phyloP scores from a whole-genome alignment of 1,140 invertebrate genomes.

The Palaemon carinicauda region DNA sequence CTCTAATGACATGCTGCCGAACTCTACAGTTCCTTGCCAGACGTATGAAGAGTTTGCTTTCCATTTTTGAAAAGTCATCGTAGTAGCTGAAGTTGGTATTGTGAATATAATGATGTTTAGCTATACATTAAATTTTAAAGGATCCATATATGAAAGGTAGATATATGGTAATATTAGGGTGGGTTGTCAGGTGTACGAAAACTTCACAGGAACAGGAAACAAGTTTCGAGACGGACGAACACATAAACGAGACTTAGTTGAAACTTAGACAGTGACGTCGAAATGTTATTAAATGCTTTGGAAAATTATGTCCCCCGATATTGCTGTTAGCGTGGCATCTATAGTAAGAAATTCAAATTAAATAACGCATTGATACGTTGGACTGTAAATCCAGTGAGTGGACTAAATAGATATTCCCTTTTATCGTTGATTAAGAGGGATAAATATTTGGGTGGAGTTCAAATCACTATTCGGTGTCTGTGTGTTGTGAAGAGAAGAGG shows the following conservation, averaged over 20 bases:
- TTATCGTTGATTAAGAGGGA: conserved; percentile 5
- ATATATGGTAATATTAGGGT: not conserved
- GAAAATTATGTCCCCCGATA: not conserved
- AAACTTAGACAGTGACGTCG: not conserved
- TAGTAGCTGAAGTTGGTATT: no score
- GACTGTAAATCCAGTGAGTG: no score
- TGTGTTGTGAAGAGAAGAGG: not conserved
- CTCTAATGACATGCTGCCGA: not conserved
- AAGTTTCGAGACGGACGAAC: conserved; percentile 39
- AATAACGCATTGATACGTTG: no score
- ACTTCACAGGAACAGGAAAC: conserved; percentile 14
- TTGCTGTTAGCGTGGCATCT: not conserved
- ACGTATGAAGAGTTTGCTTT: not conserved
- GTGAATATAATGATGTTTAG: no score
- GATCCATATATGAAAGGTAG: not conserved
- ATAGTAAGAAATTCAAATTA: no score
- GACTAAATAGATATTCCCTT: no score
- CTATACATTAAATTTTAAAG: not conserved
- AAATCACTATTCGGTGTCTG: conserved; percentile 27
- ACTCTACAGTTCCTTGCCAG: not conserved
- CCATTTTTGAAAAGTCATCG: not conserved
- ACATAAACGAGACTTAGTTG: conserved; percentile 32
- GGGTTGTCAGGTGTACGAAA: not conserved
- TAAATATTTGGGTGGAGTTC: conserved; percentile 48
- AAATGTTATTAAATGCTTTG: not conserved